A percentile compares a stretch with the other conserved stretches of the same genome.
Conservation (phyloP, 2,113 vertebrate species). For the Amphilophus citrinellus region DNA sequence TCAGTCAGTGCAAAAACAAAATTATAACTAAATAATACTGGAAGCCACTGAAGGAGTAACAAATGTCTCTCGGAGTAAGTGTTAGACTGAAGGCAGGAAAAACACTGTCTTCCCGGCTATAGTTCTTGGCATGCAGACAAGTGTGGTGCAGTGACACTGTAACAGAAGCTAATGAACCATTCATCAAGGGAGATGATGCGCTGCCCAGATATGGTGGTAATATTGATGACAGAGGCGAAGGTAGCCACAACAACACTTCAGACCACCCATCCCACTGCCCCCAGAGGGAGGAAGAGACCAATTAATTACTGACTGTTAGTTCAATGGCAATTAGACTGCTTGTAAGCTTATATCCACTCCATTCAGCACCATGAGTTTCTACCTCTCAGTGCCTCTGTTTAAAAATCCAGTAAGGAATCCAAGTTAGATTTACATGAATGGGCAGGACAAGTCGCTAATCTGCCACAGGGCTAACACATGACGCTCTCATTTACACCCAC, state of each 20-base stretch:
- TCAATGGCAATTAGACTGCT: constrained; percentile 68
- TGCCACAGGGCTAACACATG: not conserved
- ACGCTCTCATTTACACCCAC: not conserved
- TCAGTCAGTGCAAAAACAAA: constrained; percentile 36
- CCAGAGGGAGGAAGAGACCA: constrained; percentile 56
- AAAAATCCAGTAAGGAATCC: constrained; percentile 16
- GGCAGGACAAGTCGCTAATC: not conserved
- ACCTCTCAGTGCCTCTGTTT: not conserved
- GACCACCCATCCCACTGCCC: constrained; percentile 53
- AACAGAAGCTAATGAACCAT: constrained; percentile 74
- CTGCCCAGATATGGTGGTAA: constrained; percentile 42
- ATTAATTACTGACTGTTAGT: constrained; percentile 74
- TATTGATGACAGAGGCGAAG: constrained; percentile 63
- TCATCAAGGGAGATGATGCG: constrained; percentile 67
- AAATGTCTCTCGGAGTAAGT: constrained; percentile 2
- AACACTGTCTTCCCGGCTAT: constrained; percentile 22
- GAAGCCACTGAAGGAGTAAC: constrained; percentile 31
- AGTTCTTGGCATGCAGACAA: constrained; percentile 57
- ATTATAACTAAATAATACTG: constrained; percentile 34
- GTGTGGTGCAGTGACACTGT: constrained; percentile 59
- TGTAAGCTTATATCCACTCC: constrained; percentile 42
- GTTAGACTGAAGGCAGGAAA: constrained; percentile 17
- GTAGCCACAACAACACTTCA: constrained; percentile 66
- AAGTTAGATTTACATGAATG: constrained; percentile 6
- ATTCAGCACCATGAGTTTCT: constrained; percentile 11